A percentile compares a stretch with the other conserved stretches of the same genome.
Conservation (phyloP, 2,888 invertebrate species). For the Ypsolopha scabrella region DNA sequence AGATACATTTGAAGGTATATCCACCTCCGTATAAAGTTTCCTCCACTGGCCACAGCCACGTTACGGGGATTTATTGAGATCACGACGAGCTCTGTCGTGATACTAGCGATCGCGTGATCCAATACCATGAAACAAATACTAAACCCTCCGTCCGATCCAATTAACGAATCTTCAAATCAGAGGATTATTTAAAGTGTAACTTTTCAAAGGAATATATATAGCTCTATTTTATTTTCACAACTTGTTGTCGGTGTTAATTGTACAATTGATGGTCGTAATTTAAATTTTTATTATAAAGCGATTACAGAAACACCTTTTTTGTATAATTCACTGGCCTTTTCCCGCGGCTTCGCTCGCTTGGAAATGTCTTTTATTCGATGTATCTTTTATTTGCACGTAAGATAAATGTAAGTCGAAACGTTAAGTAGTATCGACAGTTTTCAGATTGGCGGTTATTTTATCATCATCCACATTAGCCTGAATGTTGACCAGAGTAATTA, state of each 20-base stretch:
- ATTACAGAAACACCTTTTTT: no score
- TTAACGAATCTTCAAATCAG: not conserved
- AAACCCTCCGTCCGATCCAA: not conserved
- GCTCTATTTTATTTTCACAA: not conserved
- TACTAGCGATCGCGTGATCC: not conserved
- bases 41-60: not conserved
- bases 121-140: not conserved
- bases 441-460: no score
- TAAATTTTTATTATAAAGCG: no score
- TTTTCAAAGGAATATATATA: not conserved
- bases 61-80: not conserved
- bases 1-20: not conserved
- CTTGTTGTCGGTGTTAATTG: not conserved
- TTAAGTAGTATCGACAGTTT: no score
- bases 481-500: no score
- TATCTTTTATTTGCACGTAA: no score
- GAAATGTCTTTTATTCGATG: no score
- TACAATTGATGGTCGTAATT: no score
- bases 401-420: no score
- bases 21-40: not conserved
- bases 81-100: not conserved
- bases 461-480: no score
- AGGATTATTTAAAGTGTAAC: not conserved
- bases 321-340: no score
- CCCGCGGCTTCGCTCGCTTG: no score